Conservation (phyloP, 2,888 invertebrate species). For the Mactromeris polynyma region DNA sequence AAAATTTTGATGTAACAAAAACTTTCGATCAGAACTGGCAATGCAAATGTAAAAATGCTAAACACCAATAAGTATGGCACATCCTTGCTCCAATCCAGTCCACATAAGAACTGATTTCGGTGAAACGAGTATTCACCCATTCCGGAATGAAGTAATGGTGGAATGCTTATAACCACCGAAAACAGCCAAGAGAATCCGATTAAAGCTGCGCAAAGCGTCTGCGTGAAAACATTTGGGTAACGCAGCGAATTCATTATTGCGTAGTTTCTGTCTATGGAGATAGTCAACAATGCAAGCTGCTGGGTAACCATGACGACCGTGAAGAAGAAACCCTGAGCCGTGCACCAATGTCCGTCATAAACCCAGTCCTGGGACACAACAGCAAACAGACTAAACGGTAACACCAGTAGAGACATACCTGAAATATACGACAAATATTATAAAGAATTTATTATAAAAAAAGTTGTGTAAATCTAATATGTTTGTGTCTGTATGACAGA, state of each 20-base stretch:
- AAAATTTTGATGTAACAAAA: constrained; percentile 79
- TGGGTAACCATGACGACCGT: constrained; percentile 72
- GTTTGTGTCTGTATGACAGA: no score
- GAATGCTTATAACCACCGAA: constrained; percentile 71
- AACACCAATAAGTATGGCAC: constrained; percentile 61
- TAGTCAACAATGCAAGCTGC: constrained; percentile 73
- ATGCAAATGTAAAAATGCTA: constrained; percentile 53
- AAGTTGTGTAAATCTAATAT: no score
- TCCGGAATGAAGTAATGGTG: constrained; percentile 72
- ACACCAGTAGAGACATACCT: constrained; percentile 73
- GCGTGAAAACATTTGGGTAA: constrained; percentile 78
- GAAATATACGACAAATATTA: constrained; percentile 17
- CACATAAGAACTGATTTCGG: constrained; percentile 71
- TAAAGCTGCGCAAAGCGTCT: constrained; percentile 67
- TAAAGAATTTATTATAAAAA: no score
- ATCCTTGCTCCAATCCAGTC: constrained; percentile 66
- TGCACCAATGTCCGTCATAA: constrained; percentile 71
- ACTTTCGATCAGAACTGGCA: constrained; percentile 73
- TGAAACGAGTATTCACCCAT: constrained; percentile 67
- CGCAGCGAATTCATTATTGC: constrained; percentile 79
- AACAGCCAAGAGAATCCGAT: constrained; percentile 70
- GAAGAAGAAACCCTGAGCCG: constrained; percentile 74
- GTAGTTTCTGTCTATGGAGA: constrained; percentile 79
- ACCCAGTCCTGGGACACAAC: constrained; percentile 62
- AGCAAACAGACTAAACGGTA: constrained; percentile 75